Base-by-base conservation (phyloP, 2,888 invertebrate genomes). In the Hoplodrina blanda region DNA sequence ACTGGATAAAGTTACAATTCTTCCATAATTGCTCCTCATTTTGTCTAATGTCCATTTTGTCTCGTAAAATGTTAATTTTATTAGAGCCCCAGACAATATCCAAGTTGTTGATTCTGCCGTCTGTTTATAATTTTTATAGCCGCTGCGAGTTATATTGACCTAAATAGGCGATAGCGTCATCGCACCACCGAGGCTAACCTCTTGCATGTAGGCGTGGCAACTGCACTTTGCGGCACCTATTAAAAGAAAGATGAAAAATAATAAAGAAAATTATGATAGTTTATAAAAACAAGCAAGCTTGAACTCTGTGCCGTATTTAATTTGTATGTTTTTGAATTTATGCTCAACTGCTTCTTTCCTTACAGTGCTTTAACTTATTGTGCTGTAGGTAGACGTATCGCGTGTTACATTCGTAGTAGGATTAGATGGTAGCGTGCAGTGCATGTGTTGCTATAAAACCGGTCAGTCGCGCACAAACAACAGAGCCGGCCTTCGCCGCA, bases 161-260 rank as follows among this genome's bases (percentile, higher is more conserved):
- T 89, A 92, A 94, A 95, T 95, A 92, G 87, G 82, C 85, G 89
- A 90, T 91, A 90, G 85, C 94, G 94, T 94, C 93, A 94, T 93
- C 92, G 87, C 87, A 85, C 80, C 85, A 87, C 84, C 85, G 88
- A 88, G 89, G 85, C 87, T 78, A 87, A 83, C 87, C 75, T 88
- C 88, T 89, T 90, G 87, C 84, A 88, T 85, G 86, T 88, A 91
- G 94, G 94, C 88, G 94, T 92, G 91, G 90, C 80, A 83, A 87
- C 76, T 89, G 87, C 89, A 88, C 61, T 64, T 52, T 68, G 69
- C 72, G 77, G 56, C 56, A 73, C 57, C 62, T 72, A 71, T 61
- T 68, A 41, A 64, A 67, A 69, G 13, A 64, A 69, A 76, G 61
- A 67, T 50, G 59, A 53, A 64, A 74, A 75, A 76, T 78, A 65